These are phyloP conservation scores for Scaptomyza hsui DNA, from an alignment of 1,140 invertebrate genomes.

Conservation along the genomic window DNA sequence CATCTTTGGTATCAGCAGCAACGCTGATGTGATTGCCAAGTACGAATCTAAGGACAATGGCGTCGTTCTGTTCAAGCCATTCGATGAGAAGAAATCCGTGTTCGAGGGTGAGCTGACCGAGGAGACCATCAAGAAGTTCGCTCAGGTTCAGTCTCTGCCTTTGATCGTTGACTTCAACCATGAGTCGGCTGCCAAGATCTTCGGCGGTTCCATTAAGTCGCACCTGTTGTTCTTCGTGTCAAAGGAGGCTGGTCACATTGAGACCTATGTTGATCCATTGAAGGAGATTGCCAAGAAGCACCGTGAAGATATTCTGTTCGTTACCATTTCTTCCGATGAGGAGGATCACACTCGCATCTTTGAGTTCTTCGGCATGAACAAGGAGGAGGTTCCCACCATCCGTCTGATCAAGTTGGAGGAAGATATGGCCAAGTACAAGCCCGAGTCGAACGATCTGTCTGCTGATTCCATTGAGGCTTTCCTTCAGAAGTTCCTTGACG, in stretches of 20 bases:
- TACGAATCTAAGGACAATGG: slow-evolving; percentile 74
- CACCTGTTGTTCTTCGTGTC: slow-evolving; percentile 98
- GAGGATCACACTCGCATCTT: slow-evolving; percentile 98
- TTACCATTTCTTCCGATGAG: slow-evolving; percentile 97
- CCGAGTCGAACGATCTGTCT: slow-evolving; percentile 90
- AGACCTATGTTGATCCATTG: slow-evolving; percentile 90
- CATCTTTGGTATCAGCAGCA: slow-evolving; percentile 93
- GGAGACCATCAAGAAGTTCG: slow-evolving; percentile 92
- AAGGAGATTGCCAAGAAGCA: slow-evolving; percentile 93
- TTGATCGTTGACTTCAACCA: slow-evolving; percentile 99
- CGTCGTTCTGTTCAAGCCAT: slow-evolving; percentile 87
- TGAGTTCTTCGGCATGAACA: slow-evolving; percentile 99
- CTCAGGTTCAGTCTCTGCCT: slow-evolving; percentile 93
- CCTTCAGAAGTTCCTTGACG: slow-evolving; percentile 94
- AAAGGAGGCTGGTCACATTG: slow-evolving; percentile 93
- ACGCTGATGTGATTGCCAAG: slow-evolving; percentile 88
- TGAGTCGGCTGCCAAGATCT: slow-evolving; percentile 98
- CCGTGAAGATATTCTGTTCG: slow-evolving; percentile 96
- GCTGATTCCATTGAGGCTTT: slow-evolving; percentile 92
- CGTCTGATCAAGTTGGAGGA: slow-evolving; percentile 97
- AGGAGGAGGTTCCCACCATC: slow-evolving; percentile 95
- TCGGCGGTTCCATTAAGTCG: slow-evolving; percentile 98
- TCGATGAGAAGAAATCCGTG: slow-evolving; percentile 95
- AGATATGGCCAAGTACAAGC: slow-evolving; percentile 99
- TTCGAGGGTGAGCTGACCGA: slow-evolving; percentile 90